A percentile compares a stretch with the other conserved stretches of the same genome.
Evolutionary conservation across 2,888 invertebrate genomes (phyloP).

Genomic region (Melipona bicolor): DNA sequence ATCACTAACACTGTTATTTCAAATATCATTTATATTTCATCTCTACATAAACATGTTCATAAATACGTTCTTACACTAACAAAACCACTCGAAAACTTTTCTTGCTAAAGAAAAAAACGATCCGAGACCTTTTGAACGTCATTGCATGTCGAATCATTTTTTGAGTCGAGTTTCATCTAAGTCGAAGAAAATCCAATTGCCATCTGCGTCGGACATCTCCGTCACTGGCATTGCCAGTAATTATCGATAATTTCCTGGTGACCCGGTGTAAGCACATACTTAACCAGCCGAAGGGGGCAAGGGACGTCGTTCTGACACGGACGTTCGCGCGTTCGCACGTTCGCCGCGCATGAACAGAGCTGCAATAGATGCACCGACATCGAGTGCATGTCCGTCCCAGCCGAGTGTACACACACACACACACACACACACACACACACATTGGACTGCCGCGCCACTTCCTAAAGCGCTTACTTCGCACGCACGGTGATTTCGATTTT

Average conservation of each 20-base stretch:
- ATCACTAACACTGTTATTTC: too few relatives aligned
- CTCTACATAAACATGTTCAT: too few relatives aligned
- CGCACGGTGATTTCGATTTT: slow-evolving; percentile 54
- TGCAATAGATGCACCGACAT: slow-evolving; percentile 61
- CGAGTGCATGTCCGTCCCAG: slow-evolving; percentile 46
- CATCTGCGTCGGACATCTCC: slow-evolving; percentile 40
- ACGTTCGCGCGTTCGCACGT: slow-evolving; percentile 45
- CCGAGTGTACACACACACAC: slow-evolving; percentile 23
- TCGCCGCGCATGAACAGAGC: slow-evolving; percentile 52
- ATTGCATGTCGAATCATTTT: too few relatives aligned
- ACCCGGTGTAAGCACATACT: slow-evolving; percentile 48
- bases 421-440: too few relatives aligned
- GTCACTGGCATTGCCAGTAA: slow-evolving; percentile 51
- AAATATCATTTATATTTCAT: too few relatives aligned
- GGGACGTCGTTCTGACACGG: slow-evolving; percentile 55
- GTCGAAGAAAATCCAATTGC: background rate
- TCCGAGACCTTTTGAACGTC: too few relatives aligned
- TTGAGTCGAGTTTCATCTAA: too few relatives aligned
- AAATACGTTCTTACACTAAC: too few relatives aligned
- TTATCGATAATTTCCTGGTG: slow-evolving; percentile 59
- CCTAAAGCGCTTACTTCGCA: slow-evolving; percentile 65
- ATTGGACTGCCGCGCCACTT: slow-evolving; percentile 24
- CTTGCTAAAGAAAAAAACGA: too few relatives aligned
- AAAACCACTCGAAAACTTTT: too few relatives aligned
- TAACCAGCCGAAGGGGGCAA: background rate